Conservation (phyloP, 2,888 invertebrate genomes). For the Bombylius discolor region DNA sequence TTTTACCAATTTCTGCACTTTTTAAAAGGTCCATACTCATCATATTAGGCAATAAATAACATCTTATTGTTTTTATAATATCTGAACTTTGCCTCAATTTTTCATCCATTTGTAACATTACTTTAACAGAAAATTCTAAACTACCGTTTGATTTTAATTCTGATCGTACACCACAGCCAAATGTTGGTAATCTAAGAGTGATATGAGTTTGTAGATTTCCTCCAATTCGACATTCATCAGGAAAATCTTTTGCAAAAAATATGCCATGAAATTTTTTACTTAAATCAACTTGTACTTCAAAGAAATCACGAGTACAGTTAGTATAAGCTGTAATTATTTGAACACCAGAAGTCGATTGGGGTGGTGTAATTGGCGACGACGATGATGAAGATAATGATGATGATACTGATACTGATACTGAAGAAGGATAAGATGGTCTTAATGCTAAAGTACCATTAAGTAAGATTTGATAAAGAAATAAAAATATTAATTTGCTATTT, state of each 20-base stretch:
- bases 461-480: conserved; percentile 24
- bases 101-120: conserved; percentile 63
- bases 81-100: conserved; percentile 61
- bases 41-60: conserved; percentile 33
- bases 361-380: conserved; percentile 5
- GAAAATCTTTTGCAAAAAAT: conserved; percentile 62
- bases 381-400: conserved; percentile 2
- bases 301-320: conserved; percentile 47
- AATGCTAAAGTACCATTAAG: conserved; percentile 30
- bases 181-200: conserved; percentile 29
- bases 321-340: conserved; percentile 46
- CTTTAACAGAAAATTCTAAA: conserved; percentile 50
- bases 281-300: conserved; percentile 49
- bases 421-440: conserved; percentile 21
- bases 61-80: conserved; percentile 50
- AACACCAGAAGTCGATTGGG: conserved; percentile 29
- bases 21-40: conserved; percentile 25
- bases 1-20: background rate
- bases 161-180: conserved; percentile 55
- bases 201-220: conserved; percentile 36
- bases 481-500: conserved; percentile 19
- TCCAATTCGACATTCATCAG: conserved; percentile 52
- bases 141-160: conserved; percentile 38
- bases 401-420: conserved; percentile 17
- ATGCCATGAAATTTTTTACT: conserved; percentile 49